These are phyloP conservation scores for Helicoverpa armigera DNA, from an alignment of 1,140 invertebrate genomes.

Conservation along the genomic window DNA sequence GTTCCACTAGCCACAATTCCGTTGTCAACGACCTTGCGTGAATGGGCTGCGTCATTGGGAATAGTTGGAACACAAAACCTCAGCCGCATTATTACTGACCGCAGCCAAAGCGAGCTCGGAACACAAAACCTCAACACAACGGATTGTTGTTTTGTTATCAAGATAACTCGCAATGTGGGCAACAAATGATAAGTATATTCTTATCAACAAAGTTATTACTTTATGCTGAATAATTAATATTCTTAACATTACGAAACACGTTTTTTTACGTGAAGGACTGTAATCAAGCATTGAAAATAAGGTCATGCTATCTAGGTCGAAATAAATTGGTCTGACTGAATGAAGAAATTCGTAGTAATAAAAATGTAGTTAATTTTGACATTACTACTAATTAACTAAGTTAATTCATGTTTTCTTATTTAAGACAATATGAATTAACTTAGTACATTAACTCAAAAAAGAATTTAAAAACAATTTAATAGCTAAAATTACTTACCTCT, in stretches of 20 bases:
- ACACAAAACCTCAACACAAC: slow-evolving; percentile 65
- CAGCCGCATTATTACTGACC: slow-evolving; percentile 49
- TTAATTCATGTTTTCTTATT: no score
- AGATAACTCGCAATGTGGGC: slow-evolving; percentile 45
- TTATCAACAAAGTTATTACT: slow-evolving; percentile 33
- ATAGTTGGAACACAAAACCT: slow-evolving; percentile 71
- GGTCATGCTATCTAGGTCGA: no score
- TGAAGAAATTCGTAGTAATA: no score
- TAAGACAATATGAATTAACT: no score
- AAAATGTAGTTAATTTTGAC: no score
- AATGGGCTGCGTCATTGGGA: slow-evolving; percentile 44
- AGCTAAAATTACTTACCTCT: slow-evolving; percentile 93
- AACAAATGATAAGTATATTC: slow-evolving; percentile 32
- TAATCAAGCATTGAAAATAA: neutral
- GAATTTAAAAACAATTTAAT: no score
- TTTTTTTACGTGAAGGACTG: neutral
- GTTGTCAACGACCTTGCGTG: slow-evolving; percentile 51
- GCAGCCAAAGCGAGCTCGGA: slow-evolving; percentile 48
- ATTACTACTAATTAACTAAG: no score
- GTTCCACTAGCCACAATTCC: slow-evolving; percentile 35
- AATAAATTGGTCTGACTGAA: no score
- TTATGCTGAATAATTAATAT: neutral
- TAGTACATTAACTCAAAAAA: no score
- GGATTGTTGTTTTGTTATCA: slow-evolving; percentile 50
- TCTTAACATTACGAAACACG: neutral